Evolutionary conservation across 35 echinoderm and acorn worm genomes (phyloP), one percentile per base, ranked within the genome.

Genomic region (Strongylocentrotus purpuratus): DNA sequence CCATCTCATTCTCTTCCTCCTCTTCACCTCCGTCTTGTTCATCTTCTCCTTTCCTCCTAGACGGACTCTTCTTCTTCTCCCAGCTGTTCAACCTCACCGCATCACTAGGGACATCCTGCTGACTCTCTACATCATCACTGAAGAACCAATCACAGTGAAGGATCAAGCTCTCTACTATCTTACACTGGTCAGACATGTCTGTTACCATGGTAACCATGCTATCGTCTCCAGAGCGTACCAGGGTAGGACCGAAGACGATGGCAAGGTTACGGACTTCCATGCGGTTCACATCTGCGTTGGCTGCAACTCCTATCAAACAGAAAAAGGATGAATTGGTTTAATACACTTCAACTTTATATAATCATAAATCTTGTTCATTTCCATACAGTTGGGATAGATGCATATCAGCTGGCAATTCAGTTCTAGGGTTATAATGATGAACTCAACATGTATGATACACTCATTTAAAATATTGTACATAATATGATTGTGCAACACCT

Each of bases 71-170:
- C 85, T 46, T 86, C 32, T 31, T 46, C 32, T 60, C 58, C 92
- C 65, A 78, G 65, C 65, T 78, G 25, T 78, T 78, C 4, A 78
- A n/a, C 13, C 97, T 96, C 88, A 97, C 90, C 1, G 97, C 96
- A 94, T 97, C 96, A 33, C 92, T 96, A 15, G 98, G 96, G 1
- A 99, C 94, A 88, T 94, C 94, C 88, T 97, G 95, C 41, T 97
- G 97, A 70, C 97, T 97, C 89, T 97, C 98, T 2, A 96, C 97
- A 71, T 97, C 98, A 71, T 97, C 97, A 90, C 95, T 96, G 71
- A 99, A 99, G 97, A 99, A 99, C 98, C 98, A 99, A 95, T 97
- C 97, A 94, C 98, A 99, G 85, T 99, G 97, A 52, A 96, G 94
- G 50, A 99, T 97, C 32, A 99, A 91, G 46, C 97, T 99, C 91